Evolutionary conservation across 1,140 invertebrate genomes (phyloP).

Genomic region (Pogonomyrmex barbatus): DNA sequence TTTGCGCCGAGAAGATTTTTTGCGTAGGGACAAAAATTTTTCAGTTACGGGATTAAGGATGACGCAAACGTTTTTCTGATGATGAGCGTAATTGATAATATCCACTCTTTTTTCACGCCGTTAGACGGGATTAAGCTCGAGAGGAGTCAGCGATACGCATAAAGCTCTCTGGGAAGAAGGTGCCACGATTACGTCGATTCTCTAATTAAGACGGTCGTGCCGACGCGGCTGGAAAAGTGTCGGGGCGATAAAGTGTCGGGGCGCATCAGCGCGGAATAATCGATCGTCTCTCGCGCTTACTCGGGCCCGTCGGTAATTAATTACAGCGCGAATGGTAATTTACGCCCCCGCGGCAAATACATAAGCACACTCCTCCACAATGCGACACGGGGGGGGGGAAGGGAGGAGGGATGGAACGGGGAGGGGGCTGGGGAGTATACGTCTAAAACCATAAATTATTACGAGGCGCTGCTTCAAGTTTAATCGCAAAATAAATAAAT

Average conservation of each 20-base stretch:
- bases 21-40: neutral
- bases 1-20: neutral
- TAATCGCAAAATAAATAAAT: conserved; percentile 60
- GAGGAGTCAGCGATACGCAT: conserved; percentile 29
- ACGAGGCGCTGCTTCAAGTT: conserved; percentile 35
- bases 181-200: conserved; percentile 47
- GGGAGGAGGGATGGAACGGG: neutral
- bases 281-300: conserved; percentile 64
- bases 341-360: conserved; percentile 59
- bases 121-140: conserved; percentile 30
- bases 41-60: neutral
- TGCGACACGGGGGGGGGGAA: neutral
- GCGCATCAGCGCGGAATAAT: conserved; percentile 66
- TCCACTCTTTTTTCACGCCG: conserved; percentile 35
- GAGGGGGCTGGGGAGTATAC: neutral
- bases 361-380: conserved; percentile 45
- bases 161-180: conserved; percentile 21
- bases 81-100: conserved; percentile 11
- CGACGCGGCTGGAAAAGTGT: conserved; percentile 57
- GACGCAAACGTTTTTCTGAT: neutral
- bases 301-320: conserved; percentile 62
- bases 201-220: conserved; percentile 47
- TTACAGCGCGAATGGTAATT: conserved; percentile 66
- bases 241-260: conserved; percentile 55
- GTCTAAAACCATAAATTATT: conserved; percentile 61